Evolutionary conservation across 2,113 vertebrate species (phyloP).

Genomic region (Climacteris rufus): DNA sequence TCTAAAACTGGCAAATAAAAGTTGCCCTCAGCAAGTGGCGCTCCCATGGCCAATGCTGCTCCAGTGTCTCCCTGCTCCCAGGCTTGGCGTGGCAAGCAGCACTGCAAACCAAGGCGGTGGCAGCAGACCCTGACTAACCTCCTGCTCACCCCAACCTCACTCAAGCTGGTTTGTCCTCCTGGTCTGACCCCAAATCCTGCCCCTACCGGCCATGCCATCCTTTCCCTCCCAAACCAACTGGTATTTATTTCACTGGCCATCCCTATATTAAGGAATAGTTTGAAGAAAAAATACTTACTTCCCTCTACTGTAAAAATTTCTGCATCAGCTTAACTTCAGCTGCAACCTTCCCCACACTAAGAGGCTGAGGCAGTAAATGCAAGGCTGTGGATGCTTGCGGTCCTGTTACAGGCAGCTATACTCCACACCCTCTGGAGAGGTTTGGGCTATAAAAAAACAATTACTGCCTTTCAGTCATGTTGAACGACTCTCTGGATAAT

Average conservation of each 20-base stretch:
- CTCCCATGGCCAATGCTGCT: background rate
- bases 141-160: background rate
- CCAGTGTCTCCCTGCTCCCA: rapidly evolving
- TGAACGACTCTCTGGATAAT: background rate
- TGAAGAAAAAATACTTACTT: background rate
- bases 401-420: background rate
- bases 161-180: background rate
- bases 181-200: background rate
- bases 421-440: background rate
- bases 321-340: background rate
- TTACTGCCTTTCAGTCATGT: background rate
- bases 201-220: background rate
- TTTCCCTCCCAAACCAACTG: background rate
- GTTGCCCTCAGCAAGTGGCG: background rate
- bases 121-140: background rate
- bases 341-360: background rate
- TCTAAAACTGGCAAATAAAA: background rate
- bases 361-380: background rate
- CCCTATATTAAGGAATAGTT: background rate
- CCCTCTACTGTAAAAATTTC: background rate
- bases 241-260: background rate
- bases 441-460: background rate
- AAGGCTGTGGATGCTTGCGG: background rate
- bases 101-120: rapidly evolving
- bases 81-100: background rate